Evolutionary conservation across 2,113 vertebrate genomes (phyloP), one percentile per base, ranked within the genome.

Genomic region (Cervus canadensis): DNA sequence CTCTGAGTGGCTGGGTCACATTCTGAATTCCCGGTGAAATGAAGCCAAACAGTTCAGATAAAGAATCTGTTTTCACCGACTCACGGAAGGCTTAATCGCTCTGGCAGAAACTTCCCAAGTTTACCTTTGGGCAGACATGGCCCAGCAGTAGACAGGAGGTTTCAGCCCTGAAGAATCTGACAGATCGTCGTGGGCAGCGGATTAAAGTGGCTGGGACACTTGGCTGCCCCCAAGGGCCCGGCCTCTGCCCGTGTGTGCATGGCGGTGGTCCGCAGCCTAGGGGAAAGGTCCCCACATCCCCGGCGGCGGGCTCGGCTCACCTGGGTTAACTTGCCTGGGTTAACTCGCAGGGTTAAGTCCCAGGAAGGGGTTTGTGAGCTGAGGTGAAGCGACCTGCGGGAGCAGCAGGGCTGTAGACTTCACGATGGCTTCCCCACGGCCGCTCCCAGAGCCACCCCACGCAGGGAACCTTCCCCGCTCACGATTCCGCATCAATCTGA

Each of bases 71-170:
- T 94, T 81, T 94, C 74, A 36, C 60, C 85, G 57, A 90, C 56
- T 89, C 90, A 91, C 40, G 25, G 95, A 91, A 96, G 87, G 50
- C 74, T 87, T 64, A 76, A 85, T 62, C 94, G 45, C 33, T 91
- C 95, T 92, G 85, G 85, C 76, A 94, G 59, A 87, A 96, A 96
- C 28, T 54, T 81, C 94, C 59, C 64, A 97, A 93, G 59, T 82
- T 91, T 62, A 97, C 95, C 94, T 96, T 82, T 92, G 92, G 81
- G 97, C 90, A 98, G 94, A 94, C 90, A 79, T 64, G 94, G 88
- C 86, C 67, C 23, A 21, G 82, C 26, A 86, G 60, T 86, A 97
- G 91, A 82, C 85, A 78, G 94, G 71, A 94, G 64, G 25, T 87
- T 97, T 97, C 89, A 96, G 74, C 40, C 82, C 78, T 62, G 54